Evolutionary conservation across 2,113 vertebrate genomes (phyloP).

Genomic region (Ptilorrhoa leucosticta): DNA sequence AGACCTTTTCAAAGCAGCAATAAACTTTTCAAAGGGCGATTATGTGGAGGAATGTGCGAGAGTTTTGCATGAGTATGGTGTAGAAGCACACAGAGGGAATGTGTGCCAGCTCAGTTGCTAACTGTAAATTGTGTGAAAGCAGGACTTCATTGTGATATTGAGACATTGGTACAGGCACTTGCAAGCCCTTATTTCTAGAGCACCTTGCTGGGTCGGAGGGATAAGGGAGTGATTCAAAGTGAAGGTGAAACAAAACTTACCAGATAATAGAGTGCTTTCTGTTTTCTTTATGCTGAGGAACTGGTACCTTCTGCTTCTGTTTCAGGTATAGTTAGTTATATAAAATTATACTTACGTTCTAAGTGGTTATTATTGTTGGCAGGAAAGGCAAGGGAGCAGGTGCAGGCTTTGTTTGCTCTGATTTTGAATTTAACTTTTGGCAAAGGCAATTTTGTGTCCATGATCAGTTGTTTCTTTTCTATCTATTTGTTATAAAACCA

Average conservation of each 20-base stretch:
- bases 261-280: not conserved
- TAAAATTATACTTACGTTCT: not conserved
- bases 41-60: not conserved
- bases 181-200: not conserved
- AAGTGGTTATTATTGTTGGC: not conserved
- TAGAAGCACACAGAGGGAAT: not conserved
- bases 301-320: not conserved
- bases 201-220: not conserved
- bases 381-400: not conserved
- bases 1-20: not conserved
- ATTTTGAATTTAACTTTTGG: not conserved
- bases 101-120: not conserved
- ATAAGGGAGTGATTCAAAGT: not conserved
- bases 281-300: not conserved
- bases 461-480: not conserved
- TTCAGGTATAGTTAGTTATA: not conserved
- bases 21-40: not conserved
- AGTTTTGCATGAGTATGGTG: not conserved
- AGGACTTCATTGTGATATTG: not conserved
- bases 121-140: not conserved
- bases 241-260: not conserved
- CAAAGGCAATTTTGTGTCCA: not conserved
- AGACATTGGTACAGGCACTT: not conserved
- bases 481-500: not conserved
- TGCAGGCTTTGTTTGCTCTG: not conserved